These are phyloP conservation scores for Orchesellides sinensis DNA, from an alignment of 2,888 invertebrate genomes.

Conservation along the genomic window DNA sequence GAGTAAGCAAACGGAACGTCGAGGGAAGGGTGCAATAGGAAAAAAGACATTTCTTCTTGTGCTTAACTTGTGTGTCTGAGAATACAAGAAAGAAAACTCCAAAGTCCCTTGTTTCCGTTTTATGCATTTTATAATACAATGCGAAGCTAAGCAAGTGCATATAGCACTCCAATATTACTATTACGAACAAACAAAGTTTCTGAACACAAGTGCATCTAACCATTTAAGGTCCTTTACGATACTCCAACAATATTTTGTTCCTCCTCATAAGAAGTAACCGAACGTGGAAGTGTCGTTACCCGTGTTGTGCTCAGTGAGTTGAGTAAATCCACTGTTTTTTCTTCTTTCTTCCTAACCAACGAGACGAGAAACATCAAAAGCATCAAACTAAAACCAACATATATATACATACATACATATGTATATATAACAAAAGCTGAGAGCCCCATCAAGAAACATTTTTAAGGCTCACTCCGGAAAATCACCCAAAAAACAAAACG, in stretches of 20 bases:
- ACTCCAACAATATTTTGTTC: background rate
- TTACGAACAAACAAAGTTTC: background rate
- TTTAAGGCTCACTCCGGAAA: slow-evolving; percentile 68
- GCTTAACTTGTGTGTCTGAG: background rate
- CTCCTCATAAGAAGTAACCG: background rate
- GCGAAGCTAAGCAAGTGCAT: background rate
- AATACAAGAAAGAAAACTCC: slow-evolving; percentile 22
- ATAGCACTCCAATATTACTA: slow-evolving; percentile 11
- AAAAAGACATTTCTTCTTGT: slow-evolving; percentile 36
- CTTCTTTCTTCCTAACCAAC: background rate
- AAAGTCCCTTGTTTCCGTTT: slow-evolving; percentile 56
- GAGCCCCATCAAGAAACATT: slow-evolving; percentile 21
- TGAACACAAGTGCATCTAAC: slow-evolving; percentile 5
- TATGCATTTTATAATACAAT: slow-evolving; percentile 29
- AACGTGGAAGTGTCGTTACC: slow-evolving; percentile 32
- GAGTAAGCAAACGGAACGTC: slow-evolving; percentile 20
- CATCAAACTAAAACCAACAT: background rate
- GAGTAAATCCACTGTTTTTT: background rate
- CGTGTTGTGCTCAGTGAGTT: slow-evolving; percentile 42
- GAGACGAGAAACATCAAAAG: background rate
- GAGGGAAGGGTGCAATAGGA: slow-evolving; percentile 51
- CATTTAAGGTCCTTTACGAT: slow-evolving; percentile 11
- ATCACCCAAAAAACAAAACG: slow-evolving; percentile 70
- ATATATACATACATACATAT: background rate
- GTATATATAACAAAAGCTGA: background rate